A percentile compares a stretch with the other conserved stretches of the same genome.
Evolutionary conservation across 1,140 invertebrate species (phyloP).

Genomic region (Drosophila seguyi): DNA sequence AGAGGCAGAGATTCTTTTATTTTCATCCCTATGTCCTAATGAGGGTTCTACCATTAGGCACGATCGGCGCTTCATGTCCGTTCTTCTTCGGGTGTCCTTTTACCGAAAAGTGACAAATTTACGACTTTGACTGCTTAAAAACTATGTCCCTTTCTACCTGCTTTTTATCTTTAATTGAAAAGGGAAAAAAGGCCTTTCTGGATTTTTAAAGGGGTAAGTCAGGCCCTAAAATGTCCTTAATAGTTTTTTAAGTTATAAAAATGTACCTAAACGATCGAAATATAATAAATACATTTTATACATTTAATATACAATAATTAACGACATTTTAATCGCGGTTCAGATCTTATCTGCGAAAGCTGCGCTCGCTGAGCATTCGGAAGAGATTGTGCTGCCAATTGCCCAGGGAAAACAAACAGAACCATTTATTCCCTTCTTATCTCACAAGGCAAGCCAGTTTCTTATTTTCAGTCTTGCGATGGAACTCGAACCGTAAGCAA

Average conservation of each 20-base stretch:
- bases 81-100: background rate
- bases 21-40: background rate
- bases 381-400: background rate
- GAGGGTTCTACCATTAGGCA: background rate
- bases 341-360: conserved; percentile 1
- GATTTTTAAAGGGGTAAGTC: background rate
- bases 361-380: background rate
- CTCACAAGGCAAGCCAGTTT: background rate
- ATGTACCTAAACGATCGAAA: background rate
- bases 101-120: background rate
- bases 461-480: background rate
- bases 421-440: conserved; percentile 4
- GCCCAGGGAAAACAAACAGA: background rate
- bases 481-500: background rate
- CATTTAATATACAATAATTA: too few species aligned
- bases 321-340: background rate
- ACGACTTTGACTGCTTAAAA: background rate
- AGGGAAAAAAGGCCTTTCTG: background rate
- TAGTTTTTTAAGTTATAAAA: background rate
- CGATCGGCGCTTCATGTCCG: background rate
- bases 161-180: background rate
- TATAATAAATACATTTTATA: background rate
- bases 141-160: background rate
- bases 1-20: background rate
- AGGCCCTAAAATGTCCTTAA: background rate